A percentile compares a stretch with the other conserved stretches of the same genome.
phyloP scores from a whole-genome alignment of 2,797 vertebrate species.

The Prionace glauca region DNA sequence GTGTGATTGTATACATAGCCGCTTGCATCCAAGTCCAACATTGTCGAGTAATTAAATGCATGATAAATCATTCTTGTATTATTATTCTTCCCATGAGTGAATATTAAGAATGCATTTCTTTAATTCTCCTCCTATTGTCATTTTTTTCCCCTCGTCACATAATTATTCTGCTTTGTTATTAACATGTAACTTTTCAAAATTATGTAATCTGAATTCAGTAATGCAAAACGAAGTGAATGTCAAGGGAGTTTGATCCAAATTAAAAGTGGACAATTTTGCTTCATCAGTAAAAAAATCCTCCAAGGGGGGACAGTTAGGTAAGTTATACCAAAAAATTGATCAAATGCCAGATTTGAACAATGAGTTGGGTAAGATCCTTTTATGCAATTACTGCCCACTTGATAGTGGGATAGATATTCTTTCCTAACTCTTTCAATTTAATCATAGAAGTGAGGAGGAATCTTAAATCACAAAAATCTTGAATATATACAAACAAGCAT shows the following conservation, averaged over 20 bases:
- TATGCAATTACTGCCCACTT: neutral
- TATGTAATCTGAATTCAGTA: neutral
- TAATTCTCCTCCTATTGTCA: neutral
- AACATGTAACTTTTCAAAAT: conserved; percentile 11
- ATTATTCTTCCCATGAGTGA: neutral
- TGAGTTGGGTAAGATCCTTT: neutral
- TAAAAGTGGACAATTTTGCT: neutral
- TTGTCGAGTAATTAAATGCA: neutral
- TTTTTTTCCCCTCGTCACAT: neutral
- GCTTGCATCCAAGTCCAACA: neutral
- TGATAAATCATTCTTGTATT: neutral
- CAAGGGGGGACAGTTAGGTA: neutral
- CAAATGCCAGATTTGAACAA: neutral
- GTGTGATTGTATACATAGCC: neutral
- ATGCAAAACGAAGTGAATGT: neutral
- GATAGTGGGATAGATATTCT: neutral
- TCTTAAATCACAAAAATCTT: neutral
- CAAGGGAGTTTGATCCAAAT: neutral
- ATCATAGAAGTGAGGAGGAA: neutral
- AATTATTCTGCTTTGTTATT: conserved; percentile 6
- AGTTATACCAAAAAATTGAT: neutral
- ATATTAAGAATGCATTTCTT: neutral
- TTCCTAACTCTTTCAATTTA: neutral
- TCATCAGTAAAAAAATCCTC: neutral
- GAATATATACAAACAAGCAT: neutral